A percentile compares a stretch with the other conserved stretches of the same genome.
phyloP scores from a whole-genome alignment of 2,888 invertebrate species.

The Teinopalpus imperialis region DNA sequence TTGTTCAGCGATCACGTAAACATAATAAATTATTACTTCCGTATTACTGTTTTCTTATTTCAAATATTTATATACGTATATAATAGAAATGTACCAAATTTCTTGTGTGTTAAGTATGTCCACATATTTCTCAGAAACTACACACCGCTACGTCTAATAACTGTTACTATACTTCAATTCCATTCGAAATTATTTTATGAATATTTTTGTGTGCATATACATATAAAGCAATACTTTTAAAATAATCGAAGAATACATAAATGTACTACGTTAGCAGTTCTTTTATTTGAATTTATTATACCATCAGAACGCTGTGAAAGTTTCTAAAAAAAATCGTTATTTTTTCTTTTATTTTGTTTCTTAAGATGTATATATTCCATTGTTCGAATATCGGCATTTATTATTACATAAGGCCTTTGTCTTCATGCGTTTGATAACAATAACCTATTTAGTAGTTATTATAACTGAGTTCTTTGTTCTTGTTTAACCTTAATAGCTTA shows the following conservation, averaged over 20 bases:
- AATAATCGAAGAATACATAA: too few species aligned
- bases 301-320: slow-evolving; percentile 7
- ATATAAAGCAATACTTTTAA: too few species aligned
- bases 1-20: slow-evolving; percentile 15
- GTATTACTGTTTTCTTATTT: not conserved
- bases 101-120: too few species aligned
- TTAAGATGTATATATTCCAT: slow-evolving; percentile 11
- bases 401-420: slow-evolving; percentile 21
- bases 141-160: too few species aligned
- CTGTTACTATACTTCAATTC: too few species aligned
- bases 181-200: too few species aligned
- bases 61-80: slow-evolving; percentile 1
- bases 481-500: slow-evolving; percentile 10
- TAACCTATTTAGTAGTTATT: slow-evolving; percentile 11
- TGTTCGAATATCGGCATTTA: slow-evolving; percentile 17
- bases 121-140: too few species aligned
- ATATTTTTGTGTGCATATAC: too few species aligned
- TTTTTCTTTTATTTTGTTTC: slow-evolving; percentile 3
- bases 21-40: not conserved
- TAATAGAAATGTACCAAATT: too few species aligned
- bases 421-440: slow-evolving; percentile 14
- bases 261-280: too few species aligned
- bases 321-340: not conserved
- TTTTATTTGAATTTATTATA: too few species aligned
- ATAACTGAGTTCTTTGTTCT: slow-evolving; percentile 14